A percentile compares a stretch with the other conserved stretches of the same genome.
These are phyloP conservation scores for Pseudomyrmex dendroicus DNA, from an alignment of 1,140 invertebrate species.

Conservation along the genomic window DNA sequence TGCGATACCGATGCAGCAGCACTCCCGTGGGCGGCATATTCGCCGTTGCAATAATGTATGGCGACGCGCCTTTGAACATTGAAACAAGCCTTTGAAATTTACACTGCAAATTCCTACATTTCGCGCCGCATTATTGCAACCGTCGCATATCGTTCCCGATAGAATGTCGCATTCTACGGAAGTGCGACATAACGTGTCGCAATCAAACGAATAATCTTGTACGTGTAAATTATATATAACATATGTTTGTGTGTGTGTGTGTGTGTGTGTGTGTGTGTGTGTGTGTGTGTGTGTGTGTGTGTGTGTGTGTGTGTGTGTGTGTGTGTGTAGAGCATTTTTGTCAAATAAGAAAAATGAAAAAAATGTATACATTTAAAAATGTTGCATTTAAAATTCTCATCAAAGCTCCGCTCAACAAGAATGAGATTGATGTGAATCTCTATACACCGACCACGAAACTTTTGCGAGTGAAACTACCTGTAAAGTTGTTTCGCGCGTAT, in stretches of 20 bases:
- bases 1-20: conserved; percentile 45
- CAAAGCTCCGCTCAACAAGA: conserved; percentile 23
- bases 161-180: neutral
- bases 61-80: conserved; percentile 54
- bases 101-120: conserved; percentile 54
- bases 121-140: conserved; percentile 52
- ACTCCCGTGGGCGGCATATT: conserved; percentile 49
- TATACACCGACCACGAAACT: conserved; percentile 16
- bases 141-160: conserved; percentile 40
- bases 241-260: neutral
- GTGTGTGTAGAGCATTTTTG: neutral
- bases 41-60: conserved; percentile 56
- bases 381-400: neutral
- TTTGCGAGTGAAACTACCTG: neutral
- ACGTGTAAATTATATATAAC: neutral
- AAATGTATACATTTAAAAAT: too few species aligned
- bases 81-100: conserved; percentile 57
- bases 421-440: conserved; percentile 26
- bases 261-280: too few species aligned
- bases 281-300: too few species aligned
- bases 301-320: neutral
- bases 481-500: conserved; percentile 23
- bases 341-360: neutral
- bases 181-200: neutral
- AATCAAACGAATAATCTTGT: conserved; percentile 6